A percentile compares a stretch with the other conserved stretches of the same genome.
Conservation (phyloP, 2,797 vertebrate genomes). For the Notoglanidium macrostoma region DNA sequence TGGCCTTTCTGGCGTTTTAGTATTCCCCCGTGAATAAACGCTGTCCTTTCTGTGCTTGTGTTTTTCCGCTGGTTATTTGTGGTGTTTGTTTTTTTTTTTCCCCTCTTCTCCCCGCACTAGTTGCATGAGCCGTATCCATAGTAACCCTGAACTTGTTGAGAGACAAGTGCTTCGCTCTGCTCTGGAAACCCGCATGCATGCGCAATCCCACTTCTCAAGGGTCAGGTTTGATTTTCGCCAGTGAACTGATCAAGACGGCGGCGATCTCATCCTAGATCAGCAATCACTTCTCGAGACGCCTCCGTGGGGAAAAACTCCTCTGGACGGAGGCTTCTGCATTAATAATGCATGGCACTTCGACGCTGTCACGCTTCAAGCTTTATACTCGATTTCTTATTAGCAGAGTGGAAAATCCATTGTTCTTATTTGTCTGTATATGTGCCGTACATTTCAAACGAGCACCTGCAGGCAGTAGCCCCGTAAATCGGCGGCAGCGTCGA, state of each 20-base stretch:
- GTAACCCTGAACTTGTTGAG: conserved; percentile 50
- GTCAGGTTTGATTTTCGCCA: conserved; percentile 19
- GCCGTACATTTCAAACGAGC: conserved; percentile 21
- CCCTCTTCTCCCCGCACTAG: not conserved
- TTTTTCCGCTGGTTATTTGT: conserved; percentile 31
- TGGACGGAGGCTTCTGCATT: conserved; percentile 34
- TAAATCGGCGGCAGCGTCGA: not conserved
- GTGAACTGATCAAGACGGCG: not conserved
- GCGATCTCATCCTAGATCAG: not conserved
- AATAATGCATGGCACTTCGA: conserved; percentile 49
- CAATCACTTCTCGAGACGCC: not conserved
- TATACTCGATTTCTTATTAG: conserved; percentile 54
- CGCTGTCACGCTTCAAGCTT: conserved; percentile 39
- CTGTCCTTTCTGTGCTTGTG: conserved; percentile 21
- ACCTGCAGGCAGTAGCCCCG: not conserved
- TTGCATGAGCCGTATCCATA: conserved; percentile 54
- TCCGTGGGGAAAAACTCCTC: not conserved
- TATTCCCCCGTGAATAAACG: conserved; percentile 15
- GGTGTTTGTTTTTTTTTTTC: not conserved
- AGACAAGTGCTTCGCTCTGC: conserved; percentile 29
- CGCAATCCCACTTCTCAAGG: conserved; percentile 28
- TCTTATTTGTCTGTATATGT: conserved; percentile 11
- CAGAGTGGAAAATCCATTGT: conserved; percentile 27
- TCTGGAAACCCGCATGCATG: conserved; percentile 25
- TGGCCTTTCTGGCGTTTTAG: not conserved